Conservation (phyloP, 1,140 invertebrate genomes). For the Chironomus striatipennis region DNA sequence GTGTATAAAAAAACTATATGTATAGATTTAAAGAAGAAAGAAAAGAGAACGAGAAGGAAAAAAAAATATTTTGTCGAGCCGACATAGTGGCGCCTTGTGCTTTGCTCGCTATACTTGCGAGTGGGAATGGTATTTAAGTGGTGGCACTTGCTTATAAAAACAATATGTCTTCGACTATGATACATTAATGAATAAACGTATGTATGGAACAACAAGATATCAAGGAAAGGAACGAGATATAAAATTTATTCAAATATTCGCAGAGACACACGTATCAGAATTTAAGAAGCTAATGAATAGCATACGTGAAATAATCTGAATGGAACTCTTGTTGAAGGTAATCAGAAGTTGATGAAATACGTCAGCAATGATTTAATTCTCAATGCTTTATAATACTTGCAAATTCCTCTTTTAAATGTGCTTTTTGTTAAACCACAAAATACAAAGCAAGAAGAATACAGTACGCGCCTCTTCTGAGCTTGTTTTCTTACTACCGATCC, state of each 20-base stretch:
- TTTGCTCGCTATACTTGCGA: neutral
- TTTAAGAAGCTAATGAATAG: neutral
- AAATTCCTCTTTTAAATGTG: neutral
- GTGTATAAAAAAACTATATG: neutral
- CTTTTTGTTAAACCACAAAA: neutral
- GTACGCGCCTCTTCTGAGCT: neutral
- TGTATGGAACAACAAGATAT: neutral
- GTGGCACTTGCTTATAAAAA: conserved; percentile 3
- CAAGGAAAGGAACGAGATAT: too few species aligned
- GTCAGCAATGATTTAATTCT: neutral
- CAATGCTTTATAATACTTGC: neutral
- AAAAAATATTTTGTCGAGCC: conserved; percentile 22
- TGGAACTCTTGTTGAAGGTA: neutral
- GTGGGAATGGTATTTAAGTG: neutral
- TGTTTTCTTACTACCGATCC: neutral
- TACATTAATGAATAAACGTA: neutral
- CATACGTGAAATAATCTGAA: too few species aligned
- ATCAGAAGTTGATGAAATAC: neutral
- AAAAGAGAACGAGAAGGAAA: conserved; percentile 19
- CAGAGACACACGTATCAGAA: neutral
- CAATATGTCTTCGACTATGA: neutral
- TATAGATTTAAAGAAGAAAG: neutral
- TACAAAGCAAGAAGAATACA: neutral
- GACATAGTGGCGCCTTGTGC: conserved; percentile 17
- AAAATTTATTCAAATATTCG: neutral